Evolutionary conservation across 2,888 invertebrate species (phyloP), one percentile per base, ranked within the genome.

Genomic region (Nesidiocoris tenuis): DNA sequence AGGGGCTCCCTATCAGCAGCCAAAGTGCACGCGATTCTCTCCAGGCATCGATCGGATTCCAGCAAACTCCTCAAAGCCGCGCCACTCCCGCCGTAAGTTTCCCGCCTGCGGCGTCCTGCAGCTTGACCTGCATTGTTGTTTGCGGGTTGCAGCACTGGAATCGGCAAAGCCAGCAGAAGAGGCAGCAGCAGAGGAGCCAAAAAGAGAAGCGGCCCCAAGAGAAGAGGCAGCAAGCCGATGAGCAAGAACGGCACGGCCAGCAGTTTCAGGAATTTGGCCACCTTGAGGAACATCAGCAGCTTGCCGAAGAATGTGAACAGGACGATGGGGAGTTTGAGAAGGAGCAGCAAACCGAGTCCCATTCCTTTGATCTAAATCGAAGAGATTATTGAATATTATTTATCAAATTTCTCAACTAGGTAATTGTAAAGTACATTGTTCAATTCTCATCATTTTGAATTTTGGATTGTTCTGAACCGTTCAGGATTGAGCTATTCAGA

Each of bases 251-350:
- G 79, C 18, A 81, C 39, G 5, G 80, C 63, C 3, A 79, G 61
- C 1, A 80, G 72, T 68, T 81, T 81, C 7, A 80, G 75, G n/a
- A 80, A 39, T 65, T 80, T 80, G 23, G 79, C 63, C 23, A 79
- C 64, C 72, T 80, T 81, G 24, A 80, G 54, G 65, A 78, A 77
- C 1, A 78, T 61, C n/a, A 79, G 63, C 19, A 80, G 67, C 61
- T 79, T 79, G 57, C 78, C 71, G 2, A 67, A 76, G 12, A 79
- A 61, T 0, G 75, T 61, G 63, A 78, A 72, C 2, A 79, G 75
- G 9, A 79, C 39, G 65, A 80, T n/a, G 2, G 80, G 79, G 3
- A 80, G 76, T 71, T 81, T 81, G 7, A 80, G 63, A 55, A 79
- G 77, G 9, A 80, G 54, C 0, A 80, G 25, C 1, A 80, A 55